Evolutionary conservation across 2,113 vertebrate species (phyloP).

Genomic region (Amazona vittata): DNA sequence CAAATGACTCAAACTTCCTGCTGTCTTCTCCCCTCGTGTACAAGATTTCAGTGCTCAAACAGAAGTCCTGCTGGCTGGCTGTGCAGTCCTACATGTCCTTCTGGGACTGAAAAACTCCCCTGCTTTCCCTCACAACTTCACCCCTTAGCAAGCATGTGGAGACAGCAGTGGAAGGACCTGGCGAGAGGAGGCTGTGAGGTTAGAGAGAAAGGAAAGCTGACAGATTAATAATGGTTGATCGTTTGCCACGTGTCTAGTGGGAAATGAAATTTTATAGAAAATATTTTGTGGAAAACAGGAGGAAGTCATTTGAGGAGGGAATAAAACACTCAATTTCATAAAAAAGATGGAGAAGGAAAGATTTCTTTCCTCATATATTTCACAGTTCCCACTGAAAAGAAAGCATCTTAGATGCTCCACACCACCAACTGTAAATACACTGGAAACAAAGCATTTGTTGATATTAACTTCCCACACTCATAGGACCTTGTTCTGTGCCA

Average conservation of each 20-base stretch:
- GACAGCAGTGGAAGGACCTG: neutral
- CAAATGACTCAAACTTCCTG: neutral
- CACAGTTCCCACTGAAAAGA: neutral
- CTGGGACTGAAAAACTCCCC: neutral
- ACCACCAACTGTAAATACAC: neutral
- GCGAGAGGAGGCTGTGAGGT: accelerated
- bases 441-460: neutral
- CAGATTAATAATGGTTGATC: neutral
- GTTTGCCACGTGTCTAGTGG: neutral
- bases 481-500: neutral
- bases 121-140: neutral
- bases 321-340: neutral
- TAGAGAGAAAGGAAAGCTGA: neutral
- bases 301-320: neutral
- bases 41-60: neutral
- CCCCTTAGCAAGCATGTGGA: neutral
- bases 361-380: neutral
- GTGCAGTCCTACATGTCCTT: neutral
- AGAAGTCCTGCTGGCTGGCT: neutral
- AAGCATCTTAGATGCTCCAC: neutral
- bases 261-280: neutral
- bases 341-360: neutral
- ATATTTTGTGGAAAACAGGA: neutral
- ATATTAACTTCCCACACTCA: neutral
- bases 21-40: neutral